Percentiles rank a stretch among this genome's conserved stretches.
Conservation (phyloP, 2,113 vertebrate species). For the Diadophis punctatus region DNA sequence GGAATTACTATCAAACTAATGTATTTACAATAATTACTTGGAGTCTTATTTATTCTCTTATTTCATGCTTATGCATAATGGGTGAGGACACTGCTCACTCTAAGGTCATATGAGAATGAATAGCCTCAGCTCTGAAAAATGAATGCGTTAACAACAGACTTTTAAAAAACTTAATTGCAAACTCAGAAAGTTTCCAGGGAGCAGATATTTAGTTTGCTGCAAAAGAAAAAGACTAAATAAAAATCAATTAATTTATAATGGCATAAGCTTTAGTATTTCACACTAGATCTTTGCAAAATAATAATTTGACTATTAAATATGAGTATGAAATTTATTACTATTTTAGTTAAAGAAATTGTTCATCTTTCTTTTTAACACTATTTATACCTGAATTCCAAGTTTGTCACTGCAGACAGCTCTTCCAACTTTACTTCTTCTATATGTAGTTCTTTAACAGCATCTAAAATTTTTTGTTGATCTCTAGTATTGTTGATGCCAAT, state of each 20-base stretch:
- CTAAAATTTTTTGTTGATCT: slow-evolving; percentile 82
- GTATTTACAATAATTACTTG: background rate
- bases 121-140: background rate
- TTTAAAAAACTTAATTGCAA: background rate
- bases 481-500: slow-evolving; percentile 75
- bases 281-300: background rate
- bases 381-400: slow-evolving; percentile 78
- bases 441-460: slow-evolving; percentile 75
- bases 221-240: background rate
- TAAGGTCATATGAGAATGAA: background rate
- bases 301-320: background rate
- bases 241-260: background rate
- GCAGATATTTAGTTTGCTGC: background rate
- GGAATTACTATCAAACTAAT: background rate
- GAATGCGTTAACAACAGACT: background rate
- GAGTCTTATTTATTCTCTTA: background rate
- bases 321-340: background rate
- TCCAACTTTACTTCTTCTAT: slow-evolving; percentile 76
- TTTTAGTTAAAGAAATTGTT: background rate
- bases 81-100: background rate
- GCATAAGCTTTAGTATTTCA: background rate
- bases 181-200: background rate
- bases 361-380: background rate
- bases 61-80: background rate
- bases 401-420: slow-evolving; percentile 67